Conservation (phyloP, 2,888 invertebrate species). For the Apoda limacodes region DNA sequence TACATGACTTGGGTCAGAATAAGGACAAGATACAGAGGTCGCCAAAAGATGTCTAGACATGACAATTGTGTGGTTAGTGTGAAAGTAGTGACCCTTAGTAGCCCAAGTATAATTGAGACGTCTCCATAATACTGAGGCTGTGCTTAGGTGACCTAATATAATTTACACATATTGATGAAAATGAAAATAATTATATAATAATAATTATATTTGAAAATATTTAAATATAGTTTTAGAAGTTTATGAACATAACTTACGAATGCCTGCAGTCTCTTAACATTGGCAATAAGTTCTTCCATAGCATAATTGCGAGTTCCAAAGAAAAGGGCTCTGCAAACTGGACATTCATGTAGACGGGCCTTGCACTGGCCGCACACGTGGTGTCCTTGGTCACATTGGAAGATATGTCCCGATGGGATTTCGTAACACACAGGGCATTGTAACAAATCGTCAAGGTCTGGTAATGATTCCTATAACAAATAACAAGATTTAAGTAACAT, state of each 20-base stretch:
- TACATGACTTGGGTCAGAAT: no score
- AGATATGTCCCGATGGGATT: slow-evolving; percentile 54
- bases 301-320: slow-evolving; percentile 66
- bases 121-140: no score
- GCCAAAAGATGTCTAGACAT: no score
- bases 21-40: no score
- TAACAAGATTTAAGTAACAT: no score
- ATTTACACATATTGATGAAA: slow-evolving; percentile 4
- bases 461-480: slow-evolving; percentile 45
- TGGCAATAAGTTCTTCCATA: slow-evolving; percentile 64
- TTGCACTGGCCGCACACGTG: slow-evolving; percentile 67
- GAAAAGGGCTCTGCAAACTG: slow-evolving; percentile 62
- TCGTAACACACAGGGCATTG: slow-evolving; percentile 72
- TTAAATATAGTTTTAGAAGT: background rate
- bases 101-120: no score
- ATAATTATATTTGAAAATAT: slow-evolving; percentile 2
- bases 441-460: slow-evolving; percentile 64
- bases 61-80: no score
- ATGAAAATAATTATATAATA: slow-evolving; percentile 2
- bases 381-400: slow-evolving; percentile 68
- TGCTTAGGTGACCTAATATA: no score
- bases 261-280: slow-evolving; percentile 52
- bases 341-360: slow-evolving; percentile 54
- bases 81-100: no score
- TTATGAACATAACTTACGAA: slow-evolving; percentile 43